Evolutionary conservation across 1,140 invertebrate species (phyloP).

Genomic region (Anadara kagoshimensis): DNA sequence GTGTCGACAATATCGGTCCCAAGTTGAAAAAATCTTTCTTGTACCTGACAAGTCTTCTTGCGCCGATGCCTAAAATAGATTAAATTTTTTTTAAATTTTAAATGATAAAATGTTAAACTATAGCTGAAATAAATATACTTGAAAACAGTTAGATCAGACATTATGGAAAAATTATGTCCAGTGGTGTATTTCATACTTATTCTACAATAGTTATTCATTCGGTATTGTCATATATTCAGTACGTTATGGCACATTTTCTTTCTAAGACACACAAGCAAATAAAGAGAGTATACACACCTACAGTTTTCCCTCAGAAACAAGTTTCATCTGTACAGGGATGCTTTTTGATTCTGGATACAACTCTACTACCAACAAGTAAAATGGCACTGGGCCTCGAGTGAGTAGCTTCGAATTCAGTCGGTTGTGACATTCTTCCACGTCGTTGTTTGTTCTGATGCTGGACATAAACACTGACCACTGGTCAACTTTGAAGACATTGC

Average conservation of each 20-base stretch:
- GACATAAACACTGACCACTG: conserved; percentile 9
- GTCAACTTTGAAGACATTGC: background rate
- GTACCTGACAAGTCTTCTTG: background rate
- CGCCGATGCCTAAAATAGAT: too few relatives aligned
- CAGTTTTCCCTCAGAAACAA: background rate
- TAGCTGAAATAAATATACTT: too few relatives aligned
- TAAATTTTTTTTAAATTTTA: too few relatives aligned
- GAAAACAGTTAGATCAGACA: too few relatives aligned
- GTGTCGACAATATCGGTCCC: background rate
- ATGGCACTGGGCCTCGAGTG: background rate
- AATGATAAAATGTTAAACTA: too few relatives aligned
- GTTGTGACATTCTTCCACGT: background rate
- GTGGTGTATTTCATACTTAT: too few relatives aligned
- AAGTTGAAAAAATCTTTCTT: background rate
- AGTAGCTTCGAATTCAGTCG: background rate
- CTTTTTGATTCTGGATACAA: background rate
- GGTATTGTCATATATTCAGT: too few relatives aligned
- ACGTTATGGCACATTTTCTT: too few relatives aligned
- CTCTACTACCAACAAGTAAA: background rate
- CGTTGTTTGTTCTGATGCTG: background rate
- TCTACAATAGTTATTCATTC: too few relatives aligned
- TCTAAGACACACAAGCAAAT: too few relatives aligned
- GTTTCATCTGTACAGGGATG: background rate
- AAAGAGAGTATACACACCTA: background rate
- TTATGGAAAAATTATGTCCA: too few relatives aligned